Conservation (phyloP, 2,113 vertebrate species). For the Rhineura floridana region DNA sequence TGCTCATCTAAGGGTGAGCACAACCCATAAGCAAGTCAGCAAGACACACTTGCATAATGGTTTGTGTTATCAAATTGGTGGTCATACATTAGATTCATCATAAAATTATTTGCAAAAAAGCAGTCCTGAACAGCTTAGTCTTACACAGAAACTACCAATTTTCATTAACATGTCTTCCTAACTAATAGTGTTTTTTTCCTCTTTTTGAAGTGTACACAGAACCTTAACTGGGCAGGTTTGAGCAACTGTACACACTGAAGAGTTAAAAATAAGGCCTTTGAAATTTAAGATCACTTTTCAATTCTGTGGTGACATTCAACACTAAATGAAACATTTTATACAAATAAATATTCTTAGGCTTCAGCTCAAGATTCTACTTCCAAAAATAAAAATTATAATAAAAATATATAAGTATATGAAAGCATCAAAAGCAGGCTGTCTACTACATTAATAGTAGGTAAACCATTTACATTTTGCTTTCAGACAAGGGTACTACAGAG, state of each 20-base stretch:
- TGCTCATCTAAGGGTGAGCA: neutral
- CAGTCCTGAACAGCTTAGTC: neutral
- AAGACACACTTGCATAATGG: neutral
- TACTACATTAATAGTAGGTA: neutral
- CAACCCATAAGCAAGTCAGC: neutral
- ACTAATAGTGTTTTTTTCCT: neutral
- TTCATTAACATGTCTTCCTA: neutral
- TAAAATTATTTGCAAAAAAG: neutral
- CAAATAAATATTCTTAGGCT: neutral
- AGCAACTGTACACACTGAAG: neutral
- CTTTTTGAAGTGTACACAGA: neutral
- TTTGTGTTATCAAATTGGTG: neutral
- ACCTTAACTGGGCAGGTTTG: neutral
- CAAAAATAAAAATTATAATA: neutral
- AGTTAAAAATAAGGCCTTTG: neutral
- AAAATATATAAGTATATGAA: neutral
- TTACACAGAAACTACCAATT: neutral
- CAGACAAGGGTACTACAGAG: neutral
- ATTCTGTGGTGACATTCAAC: neutral
- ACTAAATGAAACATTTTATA: neutral
- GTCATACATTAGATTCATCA: neutral
- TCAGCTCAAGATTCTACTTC: neutral
- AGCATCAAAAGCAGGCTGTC: neutral
- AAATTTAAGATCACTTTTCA: neutral
- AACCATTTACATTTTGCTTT: neutral